Conservation (phyloP, 1,140 invertebrate species). For the Leptinotarsa texana region DNA sequence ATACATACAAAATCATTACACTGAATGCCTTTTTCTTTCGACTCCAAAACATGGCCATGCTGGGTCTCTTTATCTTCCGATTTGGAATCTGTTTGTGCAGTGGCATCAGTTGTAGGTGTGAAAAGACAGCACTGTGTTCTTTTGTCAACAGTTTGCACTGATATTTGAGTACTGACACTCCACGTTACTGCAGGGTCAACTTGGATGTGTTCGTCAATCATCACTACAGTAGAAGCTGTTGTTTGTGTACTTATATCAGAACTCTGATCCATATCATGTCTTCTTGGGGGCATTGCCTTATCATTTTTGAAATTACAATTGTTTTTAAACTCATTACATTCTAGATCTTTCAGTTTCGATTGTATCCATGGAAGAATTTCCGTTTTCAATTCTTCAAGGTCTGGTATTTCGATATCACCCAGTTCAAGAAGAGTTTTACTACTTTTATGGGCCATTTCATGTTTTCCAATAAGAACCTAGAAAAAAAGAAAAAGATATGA, state of each 20-base stretch:
- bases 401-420: neutral
- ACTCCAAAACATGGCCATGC: neutral
- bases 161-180: slow-evolving; percentile 5
- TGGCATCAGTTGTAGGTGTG: neutral
- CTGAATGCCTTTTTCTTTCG: neutral
- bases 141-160: neutral
- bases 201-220: slow-evolving; percentile 1
- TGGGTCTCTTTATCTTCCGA: slow-evolving; percentile 7
- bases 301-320: neutral
- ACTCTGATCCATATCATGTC: neutral
- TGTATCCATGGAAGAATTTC: neutral
- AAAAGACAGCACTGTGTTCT: slow-evolving; percentile 1
- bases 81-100: neutral
- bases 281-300: neutral
- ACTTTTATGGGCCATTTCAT: neutral
- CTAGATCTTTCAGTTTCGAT: neutral
- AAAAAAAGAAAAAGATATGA: neutral
- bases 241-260: neutral
- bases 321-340: neutral
- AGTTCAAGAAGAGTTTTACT: neutral
- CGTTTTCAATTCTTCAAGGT: slow-evolving; percentile 1
- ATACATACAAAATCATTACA: neutral
- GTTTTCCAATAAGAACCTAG: neutral
- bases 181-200: neutral
- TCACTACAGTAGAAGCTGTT: neutral